These are phyloP conservation scores for Cosmorhoe ocellata DNA, from an alignment of 2,888 invertebrate species.

Conservation along the genomic window DNA sequence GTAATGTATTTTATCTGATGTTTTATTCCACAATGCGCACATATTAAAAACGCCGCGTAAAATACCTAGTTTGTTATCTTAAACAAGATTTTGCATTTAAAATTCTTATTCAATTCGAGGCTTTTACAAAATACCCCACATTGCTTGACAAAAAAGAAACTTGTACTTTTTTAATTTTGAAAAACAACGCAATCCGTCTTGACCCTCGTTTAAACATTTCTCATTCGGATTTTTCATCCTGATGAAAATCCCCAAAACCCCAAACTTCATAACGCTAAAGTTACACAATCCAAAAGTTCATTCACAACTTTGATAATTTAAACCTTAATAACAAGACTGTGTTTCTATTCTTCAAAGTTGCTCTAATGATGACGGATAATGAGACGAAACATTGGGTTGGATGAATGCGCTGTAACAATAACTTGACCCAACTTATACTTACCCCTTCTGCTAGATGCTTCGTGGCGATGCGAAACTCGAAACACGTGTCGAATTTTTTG, in stretches of 20 bases:
- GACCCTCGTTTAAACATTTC: not conserved
- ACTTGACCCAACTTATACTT: not conserved
- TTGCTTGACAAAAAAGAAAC: not conserved
- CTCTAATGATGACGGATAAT: constrained; percentile 31
- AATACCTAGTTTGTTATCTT: too few relatives aligned
- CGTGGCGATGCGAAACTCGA: too few relatives aligned
- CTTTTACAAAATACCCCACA: not conserved
- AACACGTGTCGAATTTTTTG: too few relatives aligned
- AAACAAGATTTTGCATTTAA: too few relatives aligned
- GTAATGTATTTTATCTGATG: too few relatives aligned
- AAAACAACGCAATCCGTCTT: constrained; percentile 7
- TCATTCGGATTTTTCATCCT: constrained; percentile 10
- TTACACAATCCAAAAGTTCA: constrained; percentile 39
- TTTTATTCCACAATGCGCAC: too few relatives aligned
- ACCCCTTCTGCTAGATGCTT: too few relatives aligned
- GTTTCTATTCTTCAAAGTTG: constrained; percentile 27
- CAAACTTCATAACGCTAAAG: constrained; percentile 28
- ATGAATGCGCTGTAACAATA: not conserved
- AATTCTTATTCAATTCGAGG: too few relatives aligned
- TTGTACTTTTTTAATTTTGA: constrained; percentile 9
- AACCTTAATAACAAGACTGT: constrained; percentile 32
- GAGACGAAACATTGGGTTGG: constrained; percentile 24
- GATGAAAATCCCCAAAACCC: constrained; percentile 13
- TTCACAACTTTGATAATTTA: constrained; percentile 46
- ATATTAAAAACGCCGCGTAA: too few relatives aligned